Evolutionary conservation across 2,797 vertebrate genomes (phyloP), one percentile per base, ranked within the genome.

Genomic region (Mus caroli): DNA sequence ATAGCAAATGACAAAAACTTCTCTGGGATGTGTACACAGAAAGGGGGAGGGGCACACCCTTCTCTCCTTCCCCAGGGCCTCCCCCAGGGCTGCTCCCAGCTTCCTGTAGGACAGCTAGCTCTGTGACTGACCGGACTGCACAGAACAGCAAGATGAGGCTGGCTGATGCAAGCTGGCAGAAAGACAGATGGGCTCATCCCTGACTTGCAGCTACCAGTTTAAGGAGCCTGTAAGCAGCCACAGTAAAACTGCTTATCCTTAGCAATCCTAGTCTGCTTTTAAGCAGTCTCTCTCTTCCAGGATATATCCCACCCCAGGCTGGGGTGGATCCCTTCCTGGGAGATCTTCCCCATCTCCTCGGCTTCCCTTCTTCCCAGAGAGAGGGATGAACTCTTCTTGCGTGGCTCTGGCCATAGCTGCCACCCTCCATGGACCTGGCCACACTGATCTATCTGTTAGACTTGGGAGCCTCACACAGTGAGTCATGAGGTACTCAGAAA

Each of bases 1-100:
- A 90, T 34, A 95, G 64, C 88, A 97, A 97, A 97, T 84, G 88
- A 95, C 92, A 97, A 76, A 83, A 94, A 37, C 97, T 95, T 97
- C 97, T 95, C 95, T 96, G 95, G 93, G 96, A 97, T 58, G 92
- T 93, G 77, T 93, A 78, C 60, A 86, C 60, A 86, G 89, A 97
- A 89, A 85, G 95, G 50, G 46, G 50, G 94, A 83, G 94, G 88
- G 28, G 64, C 13, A 1, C 82, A 31, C 56, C 40, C 91, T 43
- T 1, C 54, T 43, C 91, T 40, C 50, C 40, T 31, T 82, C 84
- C 62, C 78, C 20, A 12, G 46, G 58, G 77, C 67, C 95, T 86
- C 77, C 94, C 43, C 88, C 77, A n/a, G 13, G 64, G 94, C 92
- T 31, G 6, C 87, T 94, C 71, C 28, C 88, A 26, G 58, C 56